Evolutionary conservation across 2,888 invertebrate species (phyloP).

Genomic region (Cheiracanthium punctorium): DNA sequence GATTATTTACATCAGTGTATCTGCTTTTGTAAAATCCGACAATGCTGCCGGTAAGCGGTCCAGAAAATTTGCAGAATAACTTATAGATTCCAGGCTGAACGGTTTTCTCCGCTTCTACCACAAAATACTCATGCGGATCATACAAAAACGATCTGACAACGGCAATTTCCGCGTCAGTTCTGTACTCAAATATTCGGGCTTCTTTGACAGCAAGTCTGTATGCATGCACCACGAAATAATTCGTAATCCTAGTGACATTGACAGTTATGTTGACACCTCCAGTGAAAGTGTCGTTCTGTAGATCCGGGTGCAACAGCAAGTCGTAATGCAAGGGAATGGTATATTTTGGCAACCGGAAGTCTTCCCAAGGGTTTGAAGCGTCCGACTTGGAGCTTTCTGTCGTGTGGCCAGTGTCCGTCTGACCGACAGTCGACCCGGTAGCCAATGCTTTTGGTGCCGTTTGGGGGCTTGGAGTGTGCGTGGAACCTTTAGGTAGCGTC

Average conservation of each 20-base stretch:
- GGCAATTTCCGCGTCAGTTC: constrained; percentile 18
- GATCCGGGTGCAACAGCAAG: constrained; percentile 82
- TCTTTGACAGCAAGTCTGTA: constrained; percentile 79
- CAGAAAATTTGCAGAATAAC: constrained; percentile 81
- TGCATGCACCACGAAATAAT: constrained; percentile 79
- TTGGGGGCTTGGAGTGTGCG: constrained; percentile 16
- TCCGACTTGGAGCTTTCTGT: constrained; percentile 7
- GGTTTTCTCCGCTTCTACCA: constrained; percentile 74
- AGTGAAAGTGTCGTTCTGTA: constrained; percentile 79
- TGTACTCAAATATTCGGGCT: constrained; percentile 74
- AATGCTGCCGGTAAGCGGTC: constrained; percentile 82
- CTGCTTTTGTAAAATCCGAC: constrained; percentile 85
- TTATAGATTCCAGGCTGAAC: constrained; percentile 78
- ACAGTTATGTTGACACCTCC: constrained; percentile 79
- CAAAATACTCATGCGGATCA: constrained; percentile 77
- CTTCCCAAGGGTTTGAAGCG: constrained; percentile 19
- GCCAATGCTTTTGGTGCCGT: background rate
- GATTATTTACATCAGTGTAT: constrained; percentile 76
- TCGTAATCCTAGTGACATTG: constrained; percentile 74
- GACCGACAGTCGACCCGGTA: background rate
- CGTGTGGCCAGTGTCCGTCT: background rate
- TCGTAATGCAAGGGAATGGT: constrained; percentile 83
- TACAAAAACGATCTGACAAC: constrained; percentile 75
- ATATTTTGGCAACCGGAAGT: constrained; percentile 80
- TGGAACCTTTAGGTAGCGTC: background rate